phyloP scores from a whole-genome alignment of 2,888 invertebrate species.

The Spilosoma lubricipeda region DNA sequence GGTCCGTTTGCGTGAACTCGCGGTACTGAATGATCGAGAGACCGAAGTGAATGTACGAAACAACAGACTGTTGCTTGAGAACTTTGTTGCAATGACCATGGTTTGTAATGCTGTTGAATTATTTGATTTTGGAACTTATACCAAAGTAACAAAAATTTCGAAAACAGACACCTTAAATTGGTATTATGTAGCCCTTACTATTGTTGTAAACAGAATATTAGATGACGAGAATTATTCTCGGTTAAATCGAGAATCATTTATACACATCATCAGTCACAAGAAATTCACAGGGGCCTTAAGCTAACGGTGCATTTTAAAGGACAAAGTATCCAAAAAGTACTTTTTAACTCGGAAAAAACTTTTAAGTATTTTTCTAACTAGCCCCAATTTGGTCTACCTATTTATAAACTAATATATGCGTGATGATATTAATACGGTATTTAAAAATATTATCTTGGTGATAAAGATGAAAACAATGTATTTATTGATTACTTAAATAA shows the following conservation, averaged over 20 bases:
- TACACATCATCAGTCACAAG: too few species aligned
- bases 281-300: too few species aligned
- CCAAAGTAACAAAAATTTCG: slow-evolving; percentile 13
- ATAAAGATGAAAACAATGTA: too few species aligned
- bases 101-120: slow-evolving; percentile 18
- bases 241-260: background rate
- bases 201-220: background rate
- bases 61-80: slow-evolving; percentile 37
- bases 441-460: too few species aligned
- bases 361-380: too few species aligned
- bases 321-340: too few species aligned
- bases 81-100: slow-evolving; percentile 27
- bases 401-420: too few species aligned
- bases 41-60: slow-evolving; percentile 35
- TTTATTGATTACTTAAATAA: too few species aligned
- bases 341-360: too few species aligned
- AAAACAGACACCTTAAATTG: slow-evolving; percentile 6
- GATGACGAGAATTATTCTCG: slow-evolving; percentile 7
- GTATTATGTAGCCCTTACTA: slow-evolving; percentile 25
- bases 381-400: too few species aligned
- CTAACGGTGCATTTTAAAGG: background rate
- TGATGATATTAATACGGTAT: too few species aligned
- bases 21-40: slow-evolving; percentile 46
- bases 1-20: slow-evolving; percentile 44
- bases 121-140: slow-evolving; percentile 27